phyloP scores from a whole-genome alignment of 1,140 invertebrate species.

The Thaumatotibia leucotreta region DNA sequence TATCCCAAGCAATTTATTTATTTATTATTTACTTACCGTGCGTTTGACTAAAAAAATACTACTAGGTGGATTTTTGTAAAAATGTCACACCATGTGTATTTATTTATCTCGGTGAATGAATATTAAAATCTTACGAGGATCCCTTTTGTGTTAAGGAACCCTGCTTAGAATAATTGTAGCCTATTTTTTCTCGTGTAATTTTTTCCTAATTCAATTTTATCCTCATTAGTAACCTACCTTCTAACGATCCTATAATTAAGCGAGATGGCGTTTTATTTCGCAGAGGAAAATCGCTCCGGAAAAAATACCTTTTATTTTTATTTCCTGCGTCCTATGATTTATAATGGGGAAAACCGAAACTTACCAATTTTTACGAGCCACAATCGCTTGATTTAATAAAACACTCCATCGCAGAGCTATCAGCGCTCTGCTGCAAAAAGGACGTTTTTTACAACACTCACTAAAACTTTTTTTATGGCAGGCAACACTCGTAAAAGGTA shows the following conservation, averaged over 20 bases:
- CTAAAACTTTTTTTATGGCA: slow-evolving; percentile 69
- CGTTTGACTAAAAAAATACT: no score
- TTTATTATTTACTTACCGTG: no score
- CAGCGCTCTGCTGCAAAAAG: slow-evolving; percentile 45
- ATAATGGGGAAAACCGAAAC: slow-evolving; percentile 12
- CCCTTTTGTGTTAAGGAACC: no score
- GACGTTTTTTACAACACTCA: slow-evolving; percentile 61
- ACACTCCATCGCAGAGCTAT: slow-evolving; percentile 42
- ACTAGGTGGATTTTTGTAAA: no score
- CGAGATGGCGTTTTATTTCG: not conserved
- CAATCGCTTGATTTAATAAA: slow-evolving; percentile 42
- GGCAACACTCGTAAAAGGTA: slow-evolving; percentile 68
- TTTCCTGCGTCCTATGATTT: not conserved
- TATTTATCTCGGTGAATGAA: no score
- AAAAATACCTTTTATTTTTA: slow-evolving; percentile 6
- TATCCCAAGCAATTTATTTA: no score
- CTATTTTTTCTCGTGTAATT: not conserved
- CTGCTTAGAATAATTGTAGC: not conserved
- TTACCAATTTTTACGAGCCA: slow-evolving; percentile 17
- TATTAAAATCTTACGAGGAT: no score
- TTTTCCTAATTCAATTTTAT: not conserved
- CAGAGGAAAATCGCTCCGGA: not conserved
- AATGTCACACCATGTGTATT: no score
- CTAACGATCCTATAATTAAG: not conserved
- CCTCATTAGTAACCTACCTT: not conserved